phyloP scores from a whole-genome alignment of 2,888 invertebrate species.

The Meghimatium bilineatum region DNA sequence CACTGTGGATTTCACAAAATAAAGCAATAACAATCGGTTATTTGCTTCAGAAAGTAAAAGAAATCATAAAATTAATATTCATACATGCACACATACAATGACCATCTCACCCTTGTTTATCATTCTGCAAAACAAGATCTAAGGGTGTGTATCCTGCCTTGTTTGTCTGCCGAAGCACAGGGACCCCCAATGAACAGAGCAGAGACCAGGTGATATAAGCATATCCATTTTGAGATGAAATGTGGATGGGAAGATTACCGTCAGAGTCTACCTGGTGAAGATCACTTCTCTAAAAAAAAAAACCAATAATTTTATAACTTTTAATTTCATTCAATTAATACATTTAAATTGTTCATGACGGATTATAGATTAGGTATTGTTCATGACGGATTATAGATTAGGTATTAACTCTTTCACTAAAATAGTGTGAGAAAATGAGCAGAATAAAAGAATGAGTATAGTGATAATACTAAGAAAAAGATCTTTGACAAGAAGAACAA shows the following conservation, averaged over 20 bases:
- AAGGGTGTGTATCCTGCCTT: constrained; percentile 68
- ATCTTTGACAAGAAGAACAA: no score
- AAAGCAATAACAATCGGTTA: no score
- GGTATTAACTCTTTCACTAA: no score
- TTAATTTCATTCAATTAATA: no score
- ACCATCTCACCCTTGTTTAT: constrained; percentile 57
- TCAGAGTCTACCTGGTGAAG: constrained; percentile 60
- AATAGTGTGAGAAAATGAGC: no score
- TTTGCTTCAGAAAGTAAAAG: no score
- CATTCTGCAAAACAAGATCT: constrained; percentile 61
- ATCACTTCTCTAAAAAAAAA: constrained; percentile 65
- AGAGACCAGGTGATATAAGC: constrained; percentile 68
- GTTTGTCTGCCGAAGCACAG: constrained; percentile 63
- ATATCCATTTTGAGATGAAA: constrained; percentile 69
- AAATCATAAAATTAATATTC: background rate
- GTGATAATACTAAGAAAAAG: no score
- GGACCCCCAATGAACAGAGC: constrained; percentile 62
- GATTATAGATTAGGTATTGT: no score
- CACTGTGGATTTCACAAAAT: no score
- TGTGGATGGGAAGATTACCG: constrained; percentile 73
- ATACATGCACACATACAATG: background rate
- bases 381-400: no score
- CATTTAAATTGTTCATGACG: no score
- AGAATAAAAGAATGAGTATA: no score
- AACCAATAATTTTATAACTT: background rate